Evolutionary conservation across 2,113 vertebrate species (phyloP), one percentile per base, ranked within the genome.

Genomic region (Gadus chalcogrammus): DNA sequence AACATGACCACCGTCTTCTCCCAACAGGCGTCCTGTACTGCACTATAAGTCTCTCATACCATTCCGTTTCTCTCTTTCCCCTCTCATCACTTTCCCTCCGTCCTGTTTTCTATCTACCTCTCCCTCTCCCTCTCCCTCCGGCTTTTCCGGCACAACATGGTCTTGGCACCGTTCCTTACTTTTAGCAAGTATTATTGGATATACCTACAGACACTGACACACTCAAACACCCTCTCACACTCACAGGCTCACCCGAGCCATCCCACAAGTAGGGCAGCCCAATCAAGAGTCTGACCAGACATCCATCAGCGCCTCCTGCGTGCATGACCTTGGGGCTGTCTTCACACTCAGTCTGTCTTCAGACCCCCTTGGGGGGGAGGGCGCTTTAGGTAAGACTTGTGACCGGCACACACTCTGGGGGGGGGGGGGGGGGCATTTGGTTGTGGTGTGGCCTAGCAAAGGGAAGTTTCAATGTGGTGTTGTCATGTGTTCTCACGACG

Each of bases 341-440:
- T 84, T 86, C 85, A 90, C 84, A 82, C 84, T 89, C 87, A 79
- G 86, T 20, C 20, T 20, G 20, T 20, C 89, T 88, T 88, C 82
- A 86, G 80, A 82, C 70, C 77, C 82, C 88, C 86, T 76, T 87
- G 86, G 87, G 83, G 78, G 91, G 83, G 70, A 84, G 88, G 88
- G 87, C 78, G 71, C 20, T 20, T 20, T 20, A 20, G 20, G 20
- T 20, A 20, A 1, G 20, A 20, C 82, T 86, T 81, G 79, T 74
- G 72, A 91, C 83, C 79, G 79, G 83, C 85, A 84, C 80, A 64
- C 71, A 64, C 59, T 38, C 20, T 20, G 20, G 80, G 73, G 72
- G 73, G 62, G 53, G 52, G 74, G 69, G 60, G 68, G 75, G 76
- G 81, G 3, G 4, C 1, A 35, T 35, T 4, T 7, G 31, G 31